phyloP scores from a whole-genome alignment of 2,113 vertebrate genomes.

The Pterocles gutturalis region DNA sequence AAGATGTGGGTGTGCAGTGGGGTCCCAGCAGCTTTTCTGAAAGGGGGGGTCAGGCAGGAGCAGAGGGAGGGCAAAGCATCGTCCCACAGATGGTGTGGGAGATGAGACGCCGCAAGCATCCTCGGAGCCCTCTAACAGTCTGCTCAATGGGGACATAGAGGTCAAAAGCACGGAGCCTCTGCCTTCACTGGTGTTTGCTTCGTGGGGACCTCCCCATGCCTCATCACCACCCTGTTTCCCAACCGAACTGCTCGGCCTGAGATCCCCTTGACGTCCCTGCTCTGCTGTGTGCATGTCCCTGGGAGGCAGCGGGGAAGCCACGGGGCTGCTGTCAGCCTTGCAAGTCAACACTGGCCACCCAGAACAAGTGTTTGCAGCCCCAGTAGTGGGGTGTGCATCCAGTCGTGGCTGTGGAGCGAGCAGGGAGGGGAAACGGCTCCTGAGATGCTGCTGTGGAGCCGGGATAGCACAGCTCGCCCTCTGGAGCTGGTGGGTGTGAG shows the following conservation, averaged over 20 bases:
- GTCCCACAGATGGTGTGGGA: neutral
- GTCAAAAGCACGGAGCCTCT: neutral
- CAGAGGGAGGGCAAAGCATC: neutral
- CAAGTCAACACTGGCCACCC: neutral
- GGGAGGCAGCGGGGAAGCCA: neutral
- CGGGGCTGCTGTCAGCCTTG: neutral
- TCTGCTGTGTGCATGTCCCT: fast-evolving
- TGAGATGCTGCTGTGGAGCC: neutral
- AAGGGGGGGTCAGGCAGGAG: neutral
- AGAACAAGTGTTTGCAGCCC: neutral
- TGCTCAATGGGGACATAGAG: neutral
- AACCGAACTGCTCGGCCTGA: neutral
- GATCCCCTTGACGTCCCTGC: neutral
- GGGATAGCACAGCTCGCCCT: neutral
- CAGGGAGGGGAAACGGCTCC: neutral
- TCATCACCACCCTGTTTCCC: neutral
- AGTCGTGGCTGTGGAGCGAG: neutral
- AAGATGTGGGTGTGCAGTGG: neutral
- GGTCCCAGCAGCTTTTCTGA: neutral
- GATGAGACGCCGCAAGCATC: neutral
- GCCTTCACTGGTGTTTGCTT: neutral
- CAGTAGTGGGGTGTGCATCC: neutral
- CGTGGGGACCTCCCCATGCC: neutral
- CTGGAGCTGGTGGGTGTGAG: neutral
- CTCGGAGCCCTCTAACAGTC: neutral